A percentile compares a stretch with the other conserved stretches of the same genome.
Evolutionary conservation across 2,888 invertebrate genomes (phyloP).

Genomic region (Caenorhabditis sp.): DNA sequence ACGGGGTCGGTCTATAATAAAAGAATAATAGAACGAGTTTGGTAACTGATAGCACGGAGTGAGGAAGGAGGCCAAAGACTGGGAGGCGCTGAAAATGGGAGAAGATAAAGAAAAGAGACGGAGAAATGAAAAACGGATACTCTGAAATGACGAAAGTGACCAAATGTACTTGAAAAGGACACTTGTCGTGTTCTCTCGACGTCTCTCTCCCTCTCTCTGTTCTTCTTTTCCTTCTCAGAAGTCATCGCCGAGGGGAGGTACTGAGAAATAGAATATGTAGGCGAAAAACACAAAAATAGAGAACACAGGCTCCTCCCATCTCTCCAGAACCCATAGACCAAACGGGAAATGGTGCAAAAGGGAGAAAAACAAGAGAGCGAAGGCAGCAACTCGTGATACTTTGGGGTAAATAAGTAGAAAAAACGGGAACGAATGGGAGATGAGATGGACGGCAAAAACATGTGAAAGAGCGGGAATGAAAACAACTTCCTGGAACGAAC

Average conservation of each 20-base stretch:
- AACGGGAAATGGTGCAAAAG: not conserved
- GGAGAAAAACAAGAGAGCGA: not conserved
- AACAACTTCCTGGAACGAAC: no score
- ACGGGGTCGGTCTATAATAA: not conserved
- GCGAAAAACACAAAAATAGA: not conserved
- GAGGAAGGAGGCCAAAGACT: not conserved
- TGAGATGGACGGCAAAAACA: not conserved
- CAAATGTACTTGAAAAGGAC: slow-evolving; percentile 7
- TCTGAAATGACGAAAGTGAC: slow-evolving; percentile 11
- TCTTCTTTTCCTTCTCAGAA: not conserved
- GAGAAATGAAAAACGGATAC: not conserved
- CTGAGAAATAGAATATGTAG: not conserved
- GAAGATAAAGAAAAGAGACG: not conserved
- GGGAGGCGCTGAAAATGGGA: not conserved
- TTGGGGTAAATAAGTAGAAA: slow-evolving; percentile 2
- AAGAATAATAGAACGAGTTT: not conserved
- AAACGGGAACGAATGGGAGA: not conserved
- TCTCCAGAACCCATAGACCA: slow-evolving; percentile 1
- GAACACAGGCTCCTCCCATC: not conserved
- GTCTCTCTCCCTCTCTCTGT: not conserved
- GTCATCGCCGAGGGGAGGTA: not conserved
- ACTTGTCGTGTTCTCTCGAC: not conserved
- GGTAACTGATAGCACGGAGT: not conserved
- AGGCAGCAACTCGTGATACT: not conserved
- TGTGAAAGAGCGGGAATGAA: no score